Base-by-base conservation (phyloP, 2,797 vertebrate genomes). In the Pangasius larnaudii region DNA sequence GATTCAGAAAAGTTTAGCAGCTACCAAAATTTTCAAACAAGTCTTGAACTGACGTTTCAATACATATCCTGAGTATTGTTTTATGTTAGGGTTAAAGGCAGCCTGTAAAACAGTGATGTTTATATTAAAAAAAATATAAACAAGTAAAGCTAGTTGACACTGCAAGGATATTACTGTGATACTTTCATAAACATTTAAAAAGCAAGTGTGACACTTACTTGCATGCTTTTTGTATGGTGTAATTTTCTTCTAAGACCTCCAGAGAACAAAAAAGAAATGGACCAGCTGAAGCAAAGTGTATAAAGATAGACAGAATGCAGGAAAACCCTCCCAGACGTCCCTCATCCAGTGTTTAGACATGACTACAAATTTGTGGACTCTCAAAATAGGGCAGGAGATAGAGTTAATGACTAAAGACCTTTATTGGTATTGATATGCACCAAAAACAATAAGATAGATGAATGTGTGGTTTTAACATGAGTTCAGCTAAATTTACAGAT, bases 181-280 rank as follows among this genome's bases (percentile, higher is more conserved):
- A 42, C 16, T 14, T 33, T n/a, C 65, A 67, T 67, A 16, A 33
- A 2, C 14, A 67, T 30, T 67, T 30, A 11, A 2, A 24, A 24
- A 59, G 19, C 36, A 39, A 27, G 39, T 36, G 8, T 80, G 58
- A 36, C 18, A 30, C 61, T n/a, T 84, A 81, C 75, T 88, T 42
- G 88, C 87, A 61, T 91, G 90, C 89, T 93, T 95, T 91, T 90
- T 85, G 91, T 77, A 89, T 94, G 91, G 2, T 89, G 90, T 95
- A 91, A 94, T 91, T 85, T 87, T 89, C 89, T 89, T 36, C 88
- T 88, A 88, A 86, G 36, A 72, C 36, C 18, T 72, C 89, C 85
- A 75, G 87, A 61, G 63, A 82, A 58, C 1, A 83, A 36, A 81
- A 42, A 36, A 86, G 49, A 42, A 14, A 81, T 24, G 51, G 71